Conservation (phyloP, 2,888 invertebrate species). For the Mesodorylaimus sp. region DNA sequence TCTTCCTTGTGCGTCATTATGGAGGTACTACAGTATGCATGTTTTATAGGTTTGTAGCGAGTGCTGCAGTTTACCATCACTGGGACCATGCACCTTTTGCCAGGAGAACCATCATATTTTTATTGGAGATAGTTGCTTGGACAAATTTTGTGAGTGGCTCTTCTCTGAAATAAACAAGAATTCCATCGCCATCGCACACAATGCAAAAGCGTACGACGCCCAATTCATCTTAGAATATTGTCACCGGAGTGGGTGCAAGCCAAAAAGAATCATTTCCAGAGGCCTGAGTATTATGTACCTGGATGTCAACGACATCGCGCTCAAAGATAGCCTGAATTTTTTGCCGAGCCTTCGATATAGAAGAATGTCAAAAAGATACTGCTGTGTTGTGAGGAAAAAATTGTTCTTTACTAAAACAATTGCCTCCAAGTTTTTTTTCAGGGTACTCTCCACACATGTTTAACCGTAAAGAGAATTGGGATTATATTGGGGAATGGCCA, state of each 20-base stretch:
- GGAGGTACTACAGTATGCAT: too few relatives aligned
- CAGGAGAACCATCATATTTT: not conserved
- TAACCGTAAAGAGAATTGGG: not conserved
- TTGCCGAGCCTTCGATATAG: too few relatives aligned
- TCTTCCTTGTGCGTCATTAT: too few relatives aligned
- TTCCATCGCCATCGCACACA: not conserved
- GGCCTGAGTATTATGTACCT: not conserved
- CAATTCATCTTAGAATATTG: slow-evolving; percentile 2
- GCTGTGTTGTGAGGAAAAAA: too few relatives aligned
- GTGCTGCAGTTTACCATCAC: not conserved
- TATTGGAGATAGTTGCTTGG: not conserved
- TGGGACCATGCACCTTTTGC: not conserved
- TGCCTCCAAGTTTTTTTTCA: too few relatives aligned
- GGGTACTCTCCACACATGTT: not conserved
- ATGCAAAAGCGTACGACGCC: not conserved
- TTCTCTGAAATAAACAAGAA: not conserved
- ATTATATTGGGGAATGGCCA: not conserved
- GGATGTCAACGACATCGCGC: not conserved
- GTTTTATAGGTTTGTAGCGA: not conserved
- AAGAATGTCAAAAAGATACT: too few relatives aligned
- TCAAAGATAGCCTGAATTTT: not conserved
- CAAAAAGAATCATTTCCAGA: not conserved
- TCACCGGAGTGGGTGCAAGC: not conserved
- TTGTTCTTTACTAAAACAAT: too few relatives aligned
- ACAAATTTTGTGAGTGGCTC: not conserved